Base-by-base conservation (phyloP, 2,888 invertebrate species). In the Drosophila vallismaia region DNA sequence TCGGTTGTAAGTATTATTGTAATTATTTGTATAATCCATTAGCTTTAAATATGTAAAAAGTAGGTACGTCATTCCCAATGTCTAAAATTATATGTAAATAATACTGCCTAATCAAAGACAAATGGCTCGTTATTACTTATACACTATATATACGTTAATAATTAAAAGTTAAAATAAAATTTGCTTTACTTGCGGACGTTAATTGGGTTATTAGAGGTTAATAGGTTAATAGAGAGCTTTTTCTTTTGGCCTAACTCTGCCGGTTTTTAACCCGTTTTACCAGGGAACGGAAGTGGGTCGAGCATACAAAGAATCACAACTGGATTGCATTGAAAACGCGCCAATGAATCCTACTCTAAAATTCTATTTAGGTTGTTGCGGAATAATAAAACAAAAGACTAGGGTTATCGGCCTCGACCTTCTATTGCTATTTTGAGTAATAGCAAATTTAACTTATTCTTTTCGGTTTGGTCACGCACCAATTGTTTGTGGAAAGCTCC, bases 1-100 rank as follows among this genome's bases (percentile, higher is more conserved):
- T 3, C 24, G 8, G 9, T 9, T 12, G 7, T 28, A 59, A 60
- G 60, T 60, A 60, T 60, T 60, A 62, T 62, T 62, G 10, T 60
- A 46, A 26, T 42, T 58, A 48, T 60, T 60, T 38, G 24, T 24
- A 38, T 26, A 12, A 0, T 28, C 36, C 7, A 58, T 45, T 46
- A 59, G 29, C 10, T 12, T 60, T 19, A 45, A 10, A 8, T 10
- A 19, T 14, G 42, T 46, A 24, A 31, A 31, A 3, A 44, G 59
- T 59, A 38, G 45, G 45, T 29, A 36, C 42, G 42, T 42, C 14
- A 19, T 7, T 9, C 14, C 7, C 7, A 10, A 45, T 7, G 10
- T 19, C 19, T 59, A 38, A 31, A 10, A 10, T 3, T 55, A 26
- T 2, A 36, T 46, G 0, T 12, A n/a, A 31, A 3, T 14, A n/a